Conservation (phyloP, 1,140 invertebrate species). For the Hermetia illucens region DNA sequence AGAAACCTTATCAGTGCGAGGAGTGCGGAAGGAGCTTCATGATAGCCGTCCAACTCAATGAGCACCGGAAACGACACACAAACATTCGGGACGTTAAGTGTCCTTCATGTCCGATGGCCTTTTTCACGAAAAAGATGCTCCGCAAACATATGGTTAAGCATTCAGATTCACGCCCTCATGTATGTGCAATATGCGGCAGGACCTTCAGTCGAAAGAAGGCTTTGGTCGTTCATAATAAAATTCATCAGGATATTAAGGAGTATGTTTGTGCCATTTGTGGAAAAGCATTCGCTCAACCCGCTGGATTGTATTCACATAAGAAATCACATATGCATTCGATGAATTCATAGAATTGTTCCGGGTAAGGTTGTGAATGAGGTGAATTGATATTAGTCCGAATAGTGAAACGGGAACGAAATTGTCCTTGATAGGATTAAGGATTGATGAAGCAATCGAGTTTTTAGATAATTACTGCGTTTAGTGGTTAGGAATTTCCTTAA, state of each 20-base stretch:
- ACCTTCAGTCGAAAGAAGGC: constrained; percentile 25
- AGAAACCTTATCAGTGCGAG: constrained; percentile 16
- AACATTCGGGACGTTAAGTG: constrained; percentile 21
- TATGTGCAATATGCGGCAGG: constrained; percentile 32
- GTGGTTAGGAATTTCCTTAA: too few relatives aligned
- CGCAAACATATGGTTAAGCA: constrained; percentile 34
- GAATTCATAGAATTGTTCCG: too few relatives aligned
- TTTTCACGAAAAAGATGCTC: constrained; percentile 32
- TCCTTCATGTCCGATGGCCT: constrained; percentile 24
- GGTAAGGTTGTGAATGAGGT: too few relatives aligned
- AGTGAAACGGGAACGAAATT: too few relatives aligned
- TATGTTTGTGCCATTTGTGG: constrained; percentile 31
- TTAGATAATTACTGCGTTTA: too few relatives aligned
- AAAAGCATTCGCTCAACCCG: constrained; percentile 32
- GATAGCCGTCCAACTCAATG: constrained; percentile 16
- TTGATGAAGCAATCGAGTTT: too few relatives aligned
- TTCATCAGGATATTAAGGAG: constrained; percentile 33
- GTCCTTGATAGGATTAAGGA: too few relatives aligned
- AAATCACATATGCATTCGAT: constrained; percentile 27
- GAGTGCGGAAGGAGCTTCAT: constrained; percentile 19
- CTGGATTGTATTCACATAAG: constrained; percentile 31
- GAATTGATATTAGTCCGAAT: too few relatives aligned
- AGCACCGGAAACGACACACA: constrained; percentile 20
- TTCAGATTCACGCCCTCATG: constrained; percentile 32
- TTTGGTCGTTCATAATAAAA: constrained; percentile 27